Evolutionary conservation across 2,888 invertebrate genomes (phyloP).

Genomic region (Smittia sp.): DNA sequence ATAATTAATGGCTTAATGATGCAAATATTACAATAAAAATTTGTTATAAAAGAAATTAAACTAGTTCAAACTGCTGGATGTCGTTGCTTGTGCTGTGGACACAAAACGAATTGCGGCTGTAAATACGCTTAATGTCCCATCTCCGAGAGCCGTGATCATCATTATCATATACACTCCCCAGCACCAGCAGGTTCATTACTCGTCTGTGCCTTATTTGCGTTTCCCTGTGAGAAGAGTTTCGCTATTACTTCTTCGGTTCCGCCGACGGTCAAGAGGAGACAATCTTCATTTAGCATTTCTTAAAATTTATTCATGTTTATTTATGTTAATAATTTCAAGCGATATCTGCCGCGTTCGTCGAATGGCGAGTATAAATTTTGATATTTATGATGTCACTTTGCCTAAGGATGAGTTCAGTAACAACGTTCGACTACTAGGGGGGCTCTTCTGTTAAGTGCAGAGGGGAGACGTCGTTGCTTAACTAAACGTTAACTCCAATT

Average conservation of each 20-base stretch:
- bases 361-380: conserved; percentile 17
- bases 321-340: conserved; percentile 39
- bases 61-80: conserved; percentile 34
- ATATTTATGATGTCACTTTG: conserved; percentile 26
- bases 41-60: conserved; percentile 39
- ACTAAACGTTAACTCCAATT: no score
- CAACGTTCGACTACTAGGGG: no score
- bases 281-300: conserved; percentile 25
- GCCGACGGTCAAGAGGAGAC: conserved; percentile 1
- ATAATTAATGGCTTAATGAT: conserved; percentile 36
- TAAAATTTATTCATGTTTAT: conserved; percentile 31
- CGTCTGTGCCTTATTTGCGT: conserved; percentile 17
- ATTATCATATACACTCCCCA: conserved; percentile 4
- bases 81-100: not conserved
- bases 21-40: conserved; percentile 39
- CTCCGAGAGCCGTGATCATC: not conserved
- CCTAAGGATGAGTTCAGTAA: no score
- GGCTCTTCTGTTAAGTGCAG: no score
- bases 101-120: conserved; percentile 15
- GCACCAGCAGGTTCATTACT: conserved; percentile 16
- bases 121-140: conserved; percentile 21
- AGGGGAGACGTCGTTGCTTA: no score
- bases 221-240: not conserved
- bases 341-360: not conserved
- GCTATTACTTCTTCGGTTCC: not conserved